phyloP scores from a whole-genome alignment of 1,140 invertebrate genomes.

The Piezodorus guildinii region DNA sequence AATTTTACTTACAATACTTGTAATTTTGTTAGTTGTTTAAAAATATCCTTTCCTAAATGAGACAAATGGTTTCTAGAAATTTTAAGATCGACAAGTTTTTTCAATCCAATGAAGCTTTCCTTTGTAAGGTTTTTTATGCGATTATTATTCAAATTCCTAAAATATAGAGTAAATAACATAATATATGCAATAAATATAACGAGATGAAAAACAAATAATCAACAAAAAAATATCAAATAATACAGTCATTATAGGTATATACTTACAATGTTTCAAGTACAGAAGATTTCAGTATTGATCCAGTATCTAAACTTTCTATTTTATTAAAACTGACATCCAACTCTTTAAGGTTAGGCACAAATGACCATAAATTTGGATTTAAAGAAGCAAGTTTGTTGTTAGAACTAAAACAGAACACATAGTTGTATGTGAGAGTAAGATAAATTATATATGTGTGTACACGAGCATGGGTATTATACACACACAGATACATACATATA shows the following conservation, averaged over 20 bases:
- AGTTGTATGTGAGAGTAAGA: too few relatives aligned
- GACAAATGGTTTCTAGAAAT: slow-evolving; percentile 35
- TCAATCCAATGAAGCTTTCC: slow-evolving; percentile 51
- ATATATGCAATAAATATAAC: slow-evolving; percentile 26
- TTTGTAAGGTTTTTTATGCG: slow-evolving; percentile 19
- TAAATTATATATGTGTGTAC: too few relatives aligned
- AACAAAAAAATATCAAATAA: background rate
- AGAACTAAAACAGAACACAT: background rate
- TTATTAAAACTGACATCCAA: slow-evolving; percentile 52
- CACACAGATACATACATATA: too few relatives aligned
- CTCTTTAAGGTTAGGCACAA: slow-evolving; percentile 37
- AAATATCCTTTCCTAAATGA: slow-evolving; percentile 55
- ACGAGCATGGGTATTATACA: too few relatives aligned
- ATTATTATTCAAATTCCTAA: slow-evolving; percentile 55
- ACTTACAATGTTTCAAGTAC: slow-evolving; percentile 39
- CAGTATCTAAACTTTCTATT: slow-evolving; percentile 41
- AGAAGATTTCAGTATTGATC: slow-evolving; percentile 38
- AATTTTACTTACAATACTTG: background rate
- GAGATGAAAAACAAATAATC: slow-evolving; percentile 29
- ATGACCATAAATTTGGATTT: background rate
- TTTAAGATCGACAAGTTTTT: slow-evolving; percentile 57
- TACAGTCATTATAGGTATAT: background rate
- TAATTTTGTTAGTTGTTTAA: slow-evolving; percentile 47
- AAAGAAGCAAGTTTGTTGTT: background rate
- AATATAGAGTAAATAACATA: too few relatives aligned